Evolutionary conservation across 1,140 invertebrate genomes (phyloP).

Genomic region (Cataglyphis hispanica): DNA sequence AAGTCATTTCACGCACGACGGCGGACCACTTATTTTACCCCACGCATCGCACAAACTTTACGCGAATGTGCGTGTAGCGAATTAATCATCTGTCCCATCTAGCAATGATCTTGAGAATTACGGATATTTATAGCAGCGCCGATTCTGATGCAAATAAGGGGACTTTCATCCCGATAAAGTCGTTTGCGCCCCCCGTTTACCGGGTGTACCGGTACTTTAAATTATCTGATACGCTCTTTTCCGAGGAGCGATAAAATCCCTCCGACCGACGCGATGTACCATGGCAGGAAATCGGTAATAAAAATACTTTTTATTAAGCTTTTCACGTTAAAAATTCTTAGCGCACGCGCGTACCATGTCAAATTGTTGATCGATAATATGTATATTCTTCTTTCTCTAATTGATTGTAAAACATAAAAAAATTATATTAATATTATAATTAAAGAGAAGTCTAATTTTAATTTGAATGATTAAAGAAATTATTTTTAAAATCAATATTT

Average conservation of each 20-base stretch:
- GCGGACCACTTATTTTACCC: conserved; percentile 48
- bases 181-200: conserved; percentile 68
- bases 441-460: not conserved
- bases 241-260: conserved; percentile 63
- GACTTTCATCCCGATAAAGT: conserved; percentile 67
- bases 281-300: conserved; percentile 29
- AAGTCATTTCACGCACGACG: conserved; percentile 43
- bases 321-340: conserved; percentile 29
- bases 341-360: not conserved
- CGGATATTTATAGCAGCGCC: conserved; percentile 71
- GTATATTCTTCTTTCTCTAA: not conserved
- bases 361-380: not conserved
- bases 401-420: not conserved
- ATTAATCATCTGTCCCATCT: conserved; percentile 49
- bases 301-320: conserved; percentile 60
- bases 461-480: not conserved
- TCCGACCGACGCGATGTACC: not conserved
- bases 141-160: conserved; percentile 73
- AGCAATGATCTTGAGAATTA: conserved; percentile 67
- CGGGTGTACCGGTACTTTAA: conserved; percentile 58
- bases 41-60: conserved; percentile 43
- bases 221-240: conserved; percentile 69
- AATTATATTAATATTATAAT: not conserved
- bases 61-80: conserved; percentile 44
- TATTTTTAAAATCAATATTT: not conserved